These are phyloP conservation scores for Jordanella pulchra DNA, from an alignment of 2,797 vertebrate species.

Conservation along the genomic window DNA sequence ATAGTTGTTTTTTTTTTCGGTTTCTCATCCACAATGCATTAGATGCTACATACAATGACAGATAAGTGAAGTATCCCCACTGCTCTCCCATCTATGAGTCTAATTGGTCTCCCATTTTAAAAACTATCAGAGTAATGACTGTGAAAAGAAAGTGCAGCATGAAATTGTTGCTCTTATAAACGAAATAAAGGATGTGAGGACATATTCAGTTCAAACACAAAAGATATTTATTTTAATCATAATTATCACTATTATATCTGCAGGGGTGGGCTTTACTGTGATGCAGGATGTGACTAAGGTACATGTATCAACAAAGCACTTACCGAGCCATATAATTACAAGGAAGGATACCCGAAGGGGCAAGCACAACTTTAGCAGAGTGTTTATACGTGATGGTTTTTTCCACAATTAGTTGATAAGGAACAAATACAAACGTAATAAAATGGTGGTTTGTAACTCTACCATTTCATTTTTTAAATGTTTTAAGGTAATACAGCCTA, in stretches of 20 bases:
- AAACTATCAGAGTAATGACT: slow-evolving; percentile 30
- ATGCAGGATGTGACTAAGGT: slow-evolving; percentile 18
- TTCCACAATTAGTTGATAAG: not conserved
- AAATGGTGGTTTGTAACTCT: not conserved
- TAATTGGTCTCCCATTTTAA: slow-evolving; percentile 51
- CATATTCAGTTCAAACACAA: slow-evolving; percentile 21
- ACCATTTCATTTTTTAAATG: too few relatives aligned
- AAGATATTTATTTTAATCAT: slow-evolving; percentile 37
- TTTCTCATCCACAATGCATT: slow-evolving; percentile 31
- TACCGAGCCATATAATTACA: slow-evolving; percentile 9
- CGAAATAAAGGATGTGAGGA: slow-evolving; percentile 15
- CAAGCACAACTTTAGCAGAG: slow-evolving; percentile 9
- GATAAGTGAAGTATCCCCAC: slow-evolving; percentile 15
- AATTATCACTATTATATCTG: slow-evolving; percentile 51
- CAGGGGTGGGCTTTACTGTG: slow-evolving; percentile 21
- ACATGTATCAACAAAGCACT: slow-evolving; percentile 17
- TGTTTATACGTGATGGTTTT: not conserved
- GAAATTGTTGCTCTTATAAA: slow-evolving; percentile 10
- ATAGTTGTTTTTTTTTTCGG: slow-evolving; percentile 24
- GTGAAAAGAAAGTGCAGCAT: slow-evolving; percentile 13
- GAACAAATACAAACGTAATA: not conserved
- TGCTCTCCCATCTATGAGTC: slow-evolving; percentile 15
- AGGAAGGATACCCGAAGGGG: not conserved
- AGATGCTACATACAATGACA: slow-evolving; percentile 27
- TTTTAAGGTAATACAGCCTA: not conserved